Percentiles rank a stretch among this genome's conserved stretches.
Evolutionary conservation across 2,113 vertebrate genomes (phyloP).

Genomic region (Burhinus bistriatus): DNA sequence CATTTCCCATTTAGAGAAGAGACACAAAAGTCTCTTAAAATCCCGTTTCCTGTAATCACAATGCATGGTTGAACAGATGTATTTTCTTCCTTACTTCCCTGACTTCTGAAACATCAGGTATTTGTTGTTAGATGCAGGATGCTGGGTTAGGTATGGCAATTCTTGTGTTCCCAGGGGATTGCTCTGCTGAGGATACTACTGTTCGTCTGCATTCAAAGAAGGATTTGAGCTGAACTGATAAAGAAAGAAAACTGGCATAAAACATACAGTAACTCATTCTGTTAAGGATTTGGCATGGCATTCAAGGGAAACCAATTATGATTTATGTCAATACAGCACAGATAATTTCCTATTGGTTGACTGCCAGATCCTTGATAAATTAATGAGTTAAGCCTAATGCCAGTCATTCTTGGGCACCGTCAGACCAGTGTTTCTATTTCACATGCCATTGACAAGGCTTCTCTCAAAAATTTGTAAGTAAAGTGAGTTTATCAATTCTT

Average conservation of each 20-base stretch:
- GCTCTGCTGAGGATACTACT: constrained; percentile 15
- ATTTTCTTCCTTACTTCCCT: neutral
- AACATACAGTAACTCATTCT: constrained; percentile 62
- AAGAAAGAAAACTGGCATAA: constrained; percentile 61
- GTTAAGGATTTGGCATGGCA: constrained; percentile 68
- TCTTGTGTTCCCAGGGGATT: neutral
- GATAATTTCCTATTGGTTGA: constrained; percentile 78
- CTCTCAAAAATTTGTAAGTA: constrained; percentile 51
- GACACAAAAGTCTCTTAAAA: neutral
- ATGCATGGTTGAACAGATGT: neutral
- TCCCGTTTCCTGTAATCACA: neutral
- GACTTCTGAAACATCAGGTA: neutral
- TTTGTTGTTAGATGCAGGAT: neutral
- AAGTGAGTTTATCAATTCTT: constrained; percentile 45
- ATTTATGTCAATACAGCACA: constrained; percentile 79
- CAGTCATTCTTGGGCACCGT: constrained; percentile 53
- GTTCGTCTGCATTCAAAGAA: constrained; percentile 60
- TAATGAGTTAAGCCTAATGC: constrained; percentile 73
- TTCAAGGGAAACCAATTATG: constrained; percentile 79
- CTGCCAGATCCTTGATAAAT: constrained; percentile 78
- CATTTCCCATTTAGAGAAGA: neutral
- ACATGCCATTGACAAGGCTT: constrained; percentile 49
- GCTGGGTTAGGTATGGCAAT: constrained; percentile 1
- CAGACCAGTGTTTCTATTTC: constrained; percentile 54
- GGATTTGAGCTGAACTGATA: constrained; percentile 68